Evolutionary conservation across 1,140 invertebrate genomes (phyloP), one percentile per base, ranked within the genome.

Genomic region (Chrysomallon squamiferum): DNA sequence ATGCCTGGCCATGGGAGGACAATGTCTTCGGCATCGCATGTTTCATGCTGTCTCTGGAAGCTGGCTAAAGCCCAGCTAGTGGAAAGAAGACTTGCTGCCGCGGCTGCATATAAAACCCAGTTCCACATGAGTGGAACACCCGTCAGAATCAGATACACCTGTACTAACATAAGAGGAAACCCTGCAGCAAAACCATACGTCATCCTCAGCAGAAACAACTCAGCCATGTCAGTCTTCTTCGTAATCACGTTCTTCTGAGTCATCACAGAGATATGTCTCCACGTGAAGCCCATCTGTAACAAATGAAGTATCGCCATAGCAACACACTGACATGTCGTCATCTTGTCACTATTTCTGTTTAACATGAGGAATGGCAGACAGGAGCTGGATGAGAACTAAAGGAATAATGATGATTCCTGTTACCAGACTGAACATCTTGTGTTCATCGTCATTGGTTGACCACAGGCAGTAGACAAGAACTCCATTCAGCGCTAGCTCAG

Each of bases 41-140:
- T 94, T 92, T 75, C 66, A 43, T 68, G 50, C 33, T 65, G 74
- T 85, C 95, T 95, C 77, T 92, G 93, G 82, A 95, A 96, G 61
- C 93, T 95, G 20, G 94, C 93, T 22, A 96, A 86, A 25, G 93
- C 92, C 94, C 94, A 96, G 77, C 93, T 94, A 25, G 95, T 91
- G 65, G 91, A 93, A 86, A 95, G 92, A 4, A 96, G 84, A 7
- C 95, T 85, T 1, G 90, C 88, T 3, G 92, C 91, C 0, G 93
- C 93, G n/a, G 95, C 92, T 49, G 92, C 89, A 70, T 93, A 92
- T 59, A 95, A 80, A 80, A 95, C 91, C 33, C 89, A 89, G 63
- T 93, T 88, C 63, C 54, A 59, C 5, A 25, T 15, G 11, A 54
- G 6, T 32, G 59, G 87, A 86, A 9, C 77, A 66, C 18, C 77